These are phyloP conservation scores for Patiria miniata DNA, from an alignment of 35 echinoderm and acorn worm genomes.

Conservation along the genomic window DNA sequence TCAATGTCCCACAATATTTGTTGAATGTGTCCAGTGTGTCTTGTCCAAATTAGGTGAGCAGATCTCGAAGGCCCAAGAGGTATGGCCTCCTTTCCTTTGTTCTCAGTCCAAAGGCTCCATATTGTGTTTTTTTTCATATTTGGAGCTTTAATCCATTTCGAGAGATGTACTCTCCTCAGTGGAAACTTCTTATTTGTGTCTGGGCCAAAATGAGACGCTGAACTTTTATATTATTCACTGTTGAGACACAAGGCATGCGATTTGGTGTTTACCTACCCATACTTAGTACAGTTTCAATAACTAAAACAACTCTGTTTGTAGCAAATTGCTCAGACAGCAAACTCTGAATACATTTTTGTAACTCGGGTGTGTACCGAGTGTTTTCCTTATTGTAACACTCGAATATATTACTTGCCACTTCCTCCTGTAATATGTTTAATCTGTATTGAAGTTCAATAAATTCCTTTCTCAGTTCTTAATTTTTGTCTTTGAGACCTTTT, in stretches of 20 bases:
- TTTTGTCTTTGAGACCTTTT: slow-evolving; percentile 21
- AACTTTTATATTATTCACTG: slow-evolving; percentile 32
- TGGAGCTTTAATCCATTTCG: slow-evolving; percentile 54
- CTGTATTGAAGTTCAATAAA: slow-evolving; percentile 36
- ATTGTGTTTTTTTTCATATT: slow-evolving; percentile 44
- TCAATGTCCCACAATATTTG: slow-evolving; percentile 48
- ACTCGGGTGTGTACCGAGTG: not conserved
- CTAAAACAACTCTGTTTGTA: slow-evolving; percentile 26
- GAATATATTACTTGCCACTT: slow-evolving; percentile 18
- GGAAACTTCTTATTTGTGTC: slow-evolving; percentile 21
- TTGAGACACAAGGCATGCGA: slow-evolving; percentile 12
- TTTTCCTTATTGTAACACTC: slow-evolving; percentile 47
- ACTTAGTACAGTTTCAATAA: slow-evolving; percentile 38
- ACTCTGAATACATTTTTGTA: slow-evolving; percentile 27
- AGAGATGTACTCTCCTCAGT: slow-evolving; percentile 16
- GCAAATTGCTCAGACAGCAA: slow-evolving; percentile 42
- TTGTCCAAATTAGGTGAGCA: slow-evolving; percentile 38
- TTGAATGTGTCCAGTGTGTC: slow-evolving; percentile 48
- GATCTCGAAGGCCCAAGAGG: slow-evolving; percentile 44
- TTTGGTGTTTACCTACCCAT: slow-evolving; percentile 39
- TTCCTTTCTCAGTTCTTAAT: slow-evolving; percentile 32
- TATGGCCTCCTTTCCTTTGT: slow-evolving; percentile 16
- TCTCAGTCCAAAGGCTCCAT: slow-evolving; percentile 44
- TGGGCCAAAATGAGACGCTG: slow-evolving; percentile 37
- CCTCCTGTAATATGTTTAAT: slow-evolving; percentile 29